phyloP scores from a whole-genome alignment of 2,888 invertebrate species.

The Nemurella pictetii region DNA sequence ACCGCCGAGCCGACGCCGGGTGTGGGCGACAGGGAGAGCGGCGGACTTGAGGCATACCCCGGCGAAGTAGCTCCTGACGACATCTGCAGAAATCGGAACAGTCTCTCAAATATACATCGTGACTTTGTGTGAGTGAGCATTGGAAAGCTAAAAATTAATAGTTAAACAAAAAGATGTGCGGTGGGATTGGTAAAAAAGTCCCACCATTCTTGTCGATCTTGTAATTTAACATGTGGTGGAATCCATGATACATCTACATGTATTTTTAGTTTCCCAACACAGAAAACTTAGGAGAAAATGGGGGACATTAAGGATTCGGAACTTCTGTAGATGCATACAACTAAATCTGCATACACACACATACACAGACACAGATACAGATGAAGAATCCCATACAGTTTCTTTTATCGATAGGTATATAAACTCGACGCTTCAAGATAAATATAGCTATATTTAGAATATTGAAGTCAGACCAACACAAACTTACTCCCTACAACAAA shows the following conservation, averaged over 20 bases:
- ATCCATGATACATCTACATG: no score
- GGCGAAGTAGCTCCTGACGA: constrained; percentile 32
- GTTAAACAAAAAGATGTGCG: no score
- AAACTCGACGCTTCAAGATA: neutral
- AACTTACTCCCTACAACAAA: constrained; percentile 15
- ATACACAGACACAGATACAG: neutral
- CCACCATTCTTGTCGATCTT: no score
- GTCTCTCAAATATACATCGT: no score
- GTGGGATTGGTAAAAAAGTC: no score
- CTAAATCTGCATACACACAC: neutral
- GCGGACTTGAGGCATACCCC: constrained; percentile 33
- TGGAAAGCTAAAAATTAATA: neutral
- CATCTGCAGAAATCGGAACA: constrained; percentile 29
- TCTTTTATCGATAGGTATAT: neutral
- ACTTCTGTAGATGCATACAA: neutral
- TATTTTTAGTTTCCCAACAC: no score
- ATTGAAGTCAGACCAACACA: neutral
- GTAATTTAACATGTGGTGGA: no score
- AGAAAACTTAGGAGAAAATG: no score
- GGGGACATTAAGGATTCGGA: no score
- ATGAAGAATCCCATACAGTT: neutral
- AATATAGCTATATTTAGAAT: constrained; percentile 2
- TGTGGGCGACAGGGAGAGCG: constrained; percentile 33
- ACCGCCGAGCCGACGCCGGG: constrained; percentile 23
- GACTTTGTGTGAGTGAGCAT: neutral